phyloP scores from a whole-genome alignment of 2,797 vertebrate genomes.

The Enoplosus armatus region DNA sequence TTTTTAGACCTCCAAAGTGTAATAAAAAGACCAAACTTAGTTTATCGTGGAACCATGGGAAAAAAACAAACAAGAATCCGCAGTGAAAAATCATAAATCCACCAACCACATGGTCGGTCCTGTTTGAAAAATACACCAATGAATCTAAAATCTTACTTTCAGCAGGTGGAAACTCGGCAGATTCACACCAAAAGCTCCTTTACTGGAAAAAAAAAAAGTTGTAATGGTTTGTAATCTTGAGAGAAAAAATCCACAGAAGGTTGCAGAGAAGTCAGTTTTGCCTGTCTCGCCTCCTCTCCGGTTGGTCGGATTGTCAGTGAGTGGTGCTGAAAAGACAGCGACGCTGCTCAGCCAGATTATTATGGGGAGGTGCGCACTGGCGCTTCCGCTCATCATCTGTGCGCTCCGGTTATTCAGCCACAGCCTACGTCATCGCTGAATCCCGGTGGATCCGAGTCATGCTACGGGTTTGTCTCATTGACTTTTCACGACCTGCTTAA shows the following conservation, averaged over 20 bases:
- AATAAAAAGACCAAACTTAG: slow-evolving; percentile 32
- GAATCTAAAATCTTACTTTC: slow-evolving; percentile 46
- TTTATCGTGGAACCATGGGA: slow-evolving; percentile 8
- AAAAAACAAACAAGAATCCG: slow-evolving; percentile 38
- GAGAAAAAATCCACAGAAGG: slow-evolving; percentile 42
- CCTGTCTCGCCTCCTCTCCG: slow-evolving; percentile 60
- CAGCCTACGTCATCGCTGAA: slow-evolving; percentile 75
- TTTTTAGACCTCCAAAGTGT: slow-evolving; percentile 42
- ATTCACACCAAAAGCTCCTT: slow-evolving; percentile 33
- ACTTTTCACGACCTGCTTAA: slow-evolving; percentile 41
- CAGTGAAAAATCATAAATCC: slow-evolving; percentile 56
- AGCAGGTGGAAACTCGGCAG: slow-evolving; percentile 9
- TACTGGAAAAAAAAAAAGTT: slow-evolving; percentile 30
- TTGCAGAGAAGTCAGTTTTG: slow-evolving; percentile 39
- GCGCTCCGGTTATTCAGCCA: slow-evolving; percentile 73
- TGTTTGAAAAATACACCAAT: not conserved
- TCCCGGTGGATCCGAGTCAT: slow-evolving; percentile 55
- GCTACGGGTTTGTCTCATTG: slow-evolving; percentile 18
- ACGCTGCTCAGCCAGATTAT: slow-evolving; percentile 78
- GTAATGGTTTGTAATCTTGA: slow-evolving; percentile 11
- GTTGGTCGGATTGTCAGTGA: slow-evolving; percentile 70
- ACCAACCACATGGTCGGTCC: slow-evolving; percentile 61
- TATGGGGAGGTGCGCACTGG: slow-evolving; percentile 76
- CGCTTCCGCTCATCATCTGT: slow-evolving; percentile 72
- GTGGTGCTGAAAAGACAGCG: slow-evolving; percentile 81